phyloP scores from a whole-genome alignment of 1,140 invertebrate species.

The Papilio xuthus region DNA sequence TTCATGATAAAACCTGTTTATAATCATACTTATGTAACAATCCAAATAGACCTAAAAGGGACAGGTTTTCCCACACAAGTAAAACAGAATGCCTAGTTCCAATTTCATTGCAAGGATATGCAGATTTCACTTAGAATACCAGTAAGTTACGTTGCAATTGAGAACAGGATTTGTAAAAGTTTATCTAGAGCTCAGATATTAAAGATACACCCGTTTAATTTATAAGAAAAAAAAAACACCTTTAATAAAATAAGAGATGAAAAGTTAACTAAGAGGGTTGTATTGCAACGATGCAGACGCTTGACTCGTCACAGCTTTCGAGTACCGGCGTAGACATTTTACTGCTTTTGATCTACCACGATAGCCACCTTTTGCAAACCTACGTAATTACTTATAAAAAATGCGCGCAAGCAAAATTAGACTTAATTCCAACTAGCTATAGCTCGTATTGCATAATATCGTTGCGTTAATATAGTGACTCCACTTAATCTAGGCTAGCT shows the following conservation, averaged over 20 bases:
- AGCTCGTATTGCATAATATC: neutral
- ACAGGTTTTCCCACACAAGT: conserved; percentile 7
- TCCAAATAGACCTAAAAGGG: neutral
- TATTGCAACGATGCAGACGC: neutral
- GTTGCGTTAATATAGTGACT: conserved; percentile 6
- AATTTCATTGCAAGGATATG: neutral
- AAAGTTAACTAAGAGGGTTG: neutral
- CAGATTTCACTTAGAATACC: neutral
- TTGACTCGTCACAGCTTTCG: neutral
- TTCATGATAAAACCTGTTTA: too few relatives aligned
- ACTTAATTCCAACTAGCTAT: neutral
- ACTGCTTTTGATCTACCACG: conserved; percentile 6
- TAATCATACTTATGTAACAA: too few relatives aligned
- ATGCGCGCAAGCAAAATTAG: neutral
- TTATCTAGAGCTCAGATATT: neutral
- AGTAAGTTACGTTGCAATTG: neutral
- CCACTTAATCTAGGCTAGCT: conserved; percentile 22
- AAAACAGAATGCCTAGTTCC: neutral
- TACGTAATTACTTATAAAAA: conserved; percentile 11
- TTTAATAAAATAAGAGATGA: conserved; percentile 2
- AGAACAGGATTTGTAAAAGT: neutral
- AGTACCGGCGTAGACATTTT: conserved; percentile 6
- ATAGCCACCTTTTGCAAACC: conserved; percentile 13
- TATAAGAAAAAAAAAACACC: neutral
- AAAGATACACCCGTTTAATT: neutral